Percentiles rank a stretch among this genome's conserved stretches.
Evolutionary conservation across 2,113 vertebrate genomes (phyloP).

Genomic region (Archocentrus centrarchus): DNA sequence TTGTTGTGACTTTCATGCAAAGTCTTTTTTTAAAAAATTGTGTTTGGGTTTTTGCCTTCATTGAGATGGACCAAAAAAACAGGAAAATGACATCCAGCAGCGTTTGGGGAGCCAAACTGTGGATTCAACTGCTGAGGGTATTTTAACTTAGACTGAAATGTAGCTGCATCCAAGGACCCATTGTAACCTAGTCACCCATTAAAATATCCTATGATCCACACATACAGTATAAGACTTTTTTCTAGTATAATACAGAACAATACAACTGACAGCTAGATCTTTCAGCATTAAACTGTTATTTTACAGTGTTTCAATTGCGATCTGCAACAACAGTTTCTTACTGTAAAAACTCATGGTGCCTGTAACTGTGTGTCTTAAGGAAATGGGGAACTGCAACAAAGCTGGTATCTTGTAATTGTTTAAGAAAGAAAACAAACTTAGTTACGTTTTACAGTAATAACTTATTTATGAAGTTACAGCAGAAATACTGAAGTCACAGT

Average conservation of each 20-base stretch:
- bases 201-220: neutral
- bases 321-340: neutral
- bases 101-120: neutral
- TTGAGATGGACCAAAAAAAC: neutral
- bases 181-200: neutral
- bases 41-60: accelerated
- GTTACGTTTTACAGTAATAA: neutral
- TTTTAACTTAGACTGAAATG: neutral
- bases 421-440: neutral
- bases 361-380: neutral
- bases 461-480: neutral
- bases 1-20: neutral
- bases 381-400: neutral
- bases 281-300: neutral
- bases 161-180: neutral
- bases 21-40: neutral
- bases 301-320: neutral
- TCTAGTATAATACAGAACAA: neutral
- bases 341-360: neutral
- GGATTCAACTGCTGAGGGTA: neutral
- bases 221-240: neutral
- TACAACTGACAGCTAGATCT: neutral
- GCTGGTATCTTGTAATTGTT: neutral
- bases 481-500: neutral
- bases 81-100: neutral